Evolutionary conservation across 2,888 invertebrate genomes (phyloP).

Genomic region (Papilio gigon): DNA sequence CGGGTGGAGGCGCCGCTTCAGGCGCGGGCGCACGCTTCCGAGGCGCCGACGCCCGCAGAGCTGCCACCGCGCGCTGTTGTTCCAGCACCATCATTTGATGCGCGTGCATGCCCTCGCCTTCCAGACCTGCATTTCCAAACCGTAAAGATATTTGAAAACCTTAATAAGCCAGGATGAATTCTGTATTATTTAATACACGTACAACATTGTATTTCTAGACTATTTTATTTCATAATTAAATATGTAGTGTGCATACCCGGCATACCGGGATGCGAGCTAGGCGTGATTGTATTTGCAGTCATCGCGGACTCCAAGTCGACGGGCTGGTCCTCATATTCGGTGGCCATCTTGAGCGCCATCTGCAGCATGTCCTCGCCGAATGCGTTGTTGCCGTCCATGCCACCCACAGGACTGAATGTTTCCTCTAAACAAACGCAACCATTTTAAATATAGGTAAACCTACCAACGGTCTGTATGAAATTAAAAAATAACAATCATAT

Average conservation of each 20-base stretch:
- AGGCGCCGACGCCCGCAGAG: conserved; percentile 56
- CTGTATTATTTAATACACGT: neutral
- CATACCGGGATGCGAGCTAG: conserved; percentile 83
- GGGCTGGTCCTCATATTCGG: conserved; percentile 91
- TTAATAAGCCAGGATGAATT: no score
- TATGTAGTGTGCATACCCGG: conserved; percentile 58
- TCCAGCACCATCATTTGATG: conserved; percentile 83
- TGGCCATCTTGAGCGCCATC: conserved; percentile 93
- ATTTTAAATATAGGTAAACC: conserved; percentile 25
- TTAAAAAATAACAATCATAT: no score
- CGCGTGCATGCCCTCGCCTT: conserved; percentile 81
- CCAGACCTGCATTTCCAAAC: conserved; percentile 72
- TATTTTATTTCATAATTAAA: neutral
- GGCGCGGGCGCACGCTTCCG: conserved; percentile 41
- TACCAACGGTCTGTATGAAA: no score
- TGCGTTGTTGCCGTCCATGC: conserved; percentile 83
- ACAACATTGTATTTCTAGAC: no score
- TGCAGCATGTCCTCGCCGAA: conserved; percentile 93
- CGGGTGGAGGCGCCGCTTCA: conserved; percentile 52
- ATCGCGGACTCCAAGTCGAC: conserved; percentile 93
- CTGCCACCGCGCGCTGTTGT: conserved; percentile 80
- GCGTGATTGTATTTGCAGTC: conserved; percentile 90
- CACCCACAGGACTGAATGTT: conserved; percentile 84
- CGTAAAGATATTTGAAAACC: no score
- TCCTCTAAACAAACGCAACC: conserved; percentile 64